A percentile compares a stretch with the other conserved stretches of the same genome.
These are phyloP conservation scores for Tenrec ecaudatus DNA, from an alignment of 2,113 vertebrate genomes.

Conservation along the genomic window DNA sequence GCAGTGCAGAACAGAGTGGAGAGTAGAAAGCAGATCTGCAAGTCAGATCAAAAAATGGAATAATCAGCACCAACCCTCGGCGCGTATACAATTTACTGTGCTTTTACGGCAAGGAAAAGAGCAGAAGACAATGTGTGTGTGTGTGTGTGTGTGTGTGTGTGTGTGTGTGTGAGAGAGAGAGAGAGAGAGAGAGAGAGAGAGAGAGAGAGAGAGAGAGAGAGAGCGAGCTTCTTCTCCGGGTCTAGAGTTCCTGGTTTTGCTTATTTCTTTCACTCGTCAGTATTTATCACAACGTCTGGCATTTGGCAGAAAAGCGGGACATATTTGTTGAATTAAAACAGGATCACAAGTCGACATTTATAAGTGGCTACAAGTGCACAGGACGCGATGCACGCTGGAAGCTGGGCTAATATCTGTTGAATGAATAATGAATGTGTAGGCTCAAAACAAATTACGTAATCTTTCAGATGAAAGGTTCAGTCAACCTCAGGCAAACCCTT, in stretches of 20 bases:
- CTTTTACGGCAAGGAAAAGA: neutral
- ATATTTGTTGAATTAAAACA: neutral
- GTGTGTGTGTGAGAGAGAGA: too few relatives aligned
- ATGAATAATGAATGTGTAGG: conserved; percentile 54
- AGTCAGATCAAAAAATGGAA: neutral
- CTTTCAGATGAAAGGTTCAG: conserved; percentile 18
- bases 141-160: too few relatives aligned
- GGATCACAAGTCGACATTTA: conserved; percentile 22
- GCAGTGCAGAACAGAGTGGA: neutral
- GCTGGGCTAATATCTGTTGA: neutral
- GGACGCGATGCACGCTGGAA: neutral
- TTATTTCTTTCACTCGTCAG: neutral
- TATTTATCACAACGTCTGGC: neutral
- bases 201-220: too few relatives aligned
- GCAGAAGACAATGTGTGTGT: neutral
- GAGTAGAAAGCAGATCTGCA: neutral
- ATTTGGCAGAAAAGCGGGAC: neutral
- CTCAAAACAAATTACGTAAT: conserved; percentile 65
- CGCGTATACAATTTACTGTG: too few relatives aligned
- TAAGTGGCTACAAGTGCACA: neutral
- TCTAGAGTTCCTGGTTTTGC: neutral
- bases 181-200: too few relatives aligned
- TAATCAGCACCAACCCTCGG: neutral
- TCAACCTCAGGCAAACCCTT: conserved; percentile 46
- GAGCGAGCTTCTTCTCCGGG: too few relatives aligned